These are phyloP conservation scores for Arge pagana DNA, from an alignment of 2,888 invertebrate genomes.

Conservation along the genomic window DNA sequence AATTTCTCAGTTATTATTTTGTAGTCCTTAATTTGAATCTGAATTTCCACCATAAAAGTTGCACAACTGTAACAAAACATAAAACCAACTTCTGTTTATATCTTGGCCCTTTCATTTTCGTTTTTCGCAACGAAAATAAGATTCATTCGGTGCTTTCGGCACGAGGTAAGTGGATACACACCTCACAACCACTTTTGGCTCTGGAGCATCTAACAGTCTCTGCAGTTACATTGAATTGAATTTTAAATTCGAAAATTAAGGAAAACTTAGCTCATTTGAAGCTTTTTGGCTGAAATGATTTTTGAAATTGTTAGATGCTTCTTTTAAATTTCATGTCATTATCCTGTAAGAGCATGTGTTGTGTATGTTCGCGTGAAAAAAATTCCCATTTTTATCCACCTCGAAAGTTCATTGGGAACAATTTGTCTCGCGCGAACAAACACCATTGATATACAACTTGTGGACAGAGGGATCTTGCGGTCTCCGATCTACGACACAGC, in stretches of 20 bases:
- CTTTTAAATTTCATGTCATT: constrained; percentile 36
- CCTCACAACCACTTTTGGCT: constrained; percentile 57
- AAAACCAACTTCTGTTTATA: constrained; percentile 11
- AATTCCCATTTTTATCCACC: not conserved
- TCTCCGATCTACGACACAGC: too few relatives aligned
- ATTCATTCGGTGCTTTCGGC: constrained; percentile 31
- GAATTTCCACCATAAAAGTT: too few relatives aligned
- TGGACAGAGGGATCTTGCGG: constrained; percentile 45
- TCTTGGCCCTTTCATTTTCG: not conserved
- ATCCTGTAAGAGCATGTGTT: constrained; percentile 41
- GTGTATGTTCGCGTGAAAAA: constrained; percentile 38
- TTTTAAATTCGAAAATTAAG: too few relatives aligned
- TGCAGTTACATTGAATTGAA: constrained; percentile 8
- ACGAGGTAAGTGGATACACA: constrained; percentile 53
- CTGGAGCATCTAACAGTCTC: constrained; percentile 52
- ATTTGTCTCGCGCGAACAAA: constrained; percentile 32
- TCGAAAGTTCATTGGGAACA: not conserved
- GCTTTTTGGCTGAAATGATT: not conserved
- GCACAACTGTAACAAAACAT: not conserved
- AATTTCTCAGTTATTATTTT: too few relatives aligned
- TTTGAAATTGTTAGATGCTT: constrained; percentile 44
- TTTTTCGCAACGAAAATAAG: too few relatives aligned
- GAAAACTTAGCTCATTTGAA: not conserved
- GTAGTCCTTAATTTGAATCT: too few relatives aligned
- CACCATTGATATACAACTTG: constrained; percentile 37